phyloP scores from a whole-genome alignment of 2,888 invertebrate genomes.

The Drosophila rubida region DNA sequence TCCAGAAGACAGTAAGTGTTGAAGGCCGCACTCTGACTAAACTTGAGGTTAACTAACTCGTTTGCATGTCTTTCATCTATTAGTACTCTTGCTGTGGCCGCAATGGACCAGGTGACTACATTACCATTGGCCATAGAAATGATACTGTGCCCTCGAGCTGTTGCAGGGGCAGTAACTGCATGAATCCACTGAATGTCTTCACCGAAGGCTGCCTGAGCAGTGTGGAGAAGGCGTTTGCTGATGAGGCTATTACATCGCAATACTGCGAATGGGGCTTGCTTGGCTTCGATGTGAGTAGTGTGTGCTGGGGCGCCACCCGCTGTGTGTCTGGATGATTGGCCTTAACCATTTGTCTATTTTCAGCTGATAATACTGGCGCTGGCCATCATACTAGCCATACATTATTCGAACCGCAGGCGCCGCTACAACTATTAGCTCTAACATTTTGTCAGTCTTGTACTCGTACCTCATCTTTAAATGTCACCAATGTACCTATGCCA shows the following conservation, averaged over 20 bases:
- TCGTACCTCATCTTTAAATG: constrained; percentile 50
- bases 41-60: not conserved
- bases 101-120: constrained; percentile 76
- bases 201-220: constrained; percentile 68
- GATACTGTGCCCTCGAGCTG: constrained; percentile 72
- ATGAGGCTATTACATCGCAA: constrained; percentile 64
- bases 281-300: constrained; percentile 71
- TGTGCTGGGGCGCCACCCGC: too few relatives aligned
- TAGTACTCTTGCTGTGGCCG: constrained; percentile 82
- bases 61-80: not conserved
- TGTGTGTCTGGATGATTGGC: not conserved
- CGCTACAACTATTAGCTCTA: constrained; percentile 74
- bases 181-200: constrained; percentile 75
- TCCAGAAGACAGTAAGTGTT: constrained; percentile 69
- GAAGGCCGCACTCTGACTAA: not conserved
- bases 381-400: constrained; percentile 75
- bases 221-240: constrained; percentile 73
- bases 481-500: constrained; percentile 66
- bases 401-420: constrained; percentile 78
- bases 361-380: constrained; percentile 70
- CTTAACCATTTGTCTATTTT: constrained; percentile 17
- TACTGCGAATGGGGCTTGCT: constrained; percentile 75
- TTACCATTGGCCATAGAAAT: constrained; percentile 49
- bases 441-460: constrained; percentile 15
- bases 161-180: constrained; percentile 77